Conservation (phyloP, 1,140 invertebrate genomes). For the Protaetia brevitarsis region DNA sequence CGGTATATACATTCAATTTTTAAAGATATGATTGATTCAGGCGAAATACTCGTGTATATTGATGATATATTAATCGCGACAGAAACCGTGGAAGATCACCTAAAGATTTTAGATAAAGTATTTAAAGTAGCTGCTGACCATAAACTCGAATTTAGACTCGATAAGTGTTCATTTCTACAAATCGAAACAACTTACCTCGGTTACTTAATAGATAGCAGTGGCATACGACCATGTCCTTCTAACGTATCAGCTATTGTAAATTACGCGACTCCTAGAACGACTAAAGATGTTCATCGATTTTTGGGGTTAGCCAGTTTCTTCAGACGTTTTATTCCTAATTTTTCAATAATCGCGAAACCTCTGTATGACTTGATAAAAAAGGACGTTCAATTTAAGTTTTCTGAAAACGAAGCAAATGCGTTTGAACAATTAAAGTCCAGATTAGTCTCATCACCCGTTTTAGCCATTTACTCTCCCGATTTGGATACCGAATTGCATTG, state of each 20-base stretch:
- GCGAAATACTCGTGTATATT: slow-evolving; percentile 29
- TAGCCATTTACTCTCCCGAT: slow-evolving; percentile 32
- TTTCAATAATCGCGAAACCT: slow-evolving; percentile 36
- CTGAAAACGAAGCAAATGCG: background rate
- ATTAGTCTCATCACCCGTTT: slow-evolving; percentile 30
- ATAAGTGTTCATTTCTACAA: slow-evolving; percentile 27
- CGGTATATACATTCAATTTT: slow-evolving; percentile 4
- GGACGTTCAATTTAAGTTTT: slow-evolving; percentile 31
- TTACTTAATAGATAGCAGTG: background rate
- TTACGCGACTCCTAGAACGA: background rate
- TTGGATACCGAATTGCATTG: slow-evolving; percentile 33
- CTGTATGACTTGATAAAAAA: slow-evolving; percentile 29
- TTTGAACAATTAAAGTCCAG: slow-evolving; percentile 35
- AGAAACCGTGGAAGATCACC: slow-evolving; percentile 25
- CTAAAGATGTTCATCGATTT: slow-evolving; percentile 2
- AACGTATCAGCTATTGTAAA: background rate
- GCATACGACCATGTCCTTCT: background rate
- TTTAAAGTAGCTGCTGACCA: slow-evolving; percentile 21
- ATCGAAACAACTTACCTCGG: slow-evolving; percentile 5
- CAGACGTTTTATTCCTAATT: slow-evolving; percentile 22
- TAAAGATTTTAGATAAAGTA: slow-evolving; percentile 24
- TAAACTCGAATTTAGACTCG: slow-evolving; percentile 26
- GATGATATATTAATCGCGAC: slow-evolving; percentile 32
- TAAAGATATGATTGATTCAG: slow-evolving; percentile 25
- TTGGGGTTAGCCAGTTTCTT: slow-evolving; percentile 18